Conservation (phyloP, 92 coral and sea anemone species). For the Palythoa grandiflora region DNA sequence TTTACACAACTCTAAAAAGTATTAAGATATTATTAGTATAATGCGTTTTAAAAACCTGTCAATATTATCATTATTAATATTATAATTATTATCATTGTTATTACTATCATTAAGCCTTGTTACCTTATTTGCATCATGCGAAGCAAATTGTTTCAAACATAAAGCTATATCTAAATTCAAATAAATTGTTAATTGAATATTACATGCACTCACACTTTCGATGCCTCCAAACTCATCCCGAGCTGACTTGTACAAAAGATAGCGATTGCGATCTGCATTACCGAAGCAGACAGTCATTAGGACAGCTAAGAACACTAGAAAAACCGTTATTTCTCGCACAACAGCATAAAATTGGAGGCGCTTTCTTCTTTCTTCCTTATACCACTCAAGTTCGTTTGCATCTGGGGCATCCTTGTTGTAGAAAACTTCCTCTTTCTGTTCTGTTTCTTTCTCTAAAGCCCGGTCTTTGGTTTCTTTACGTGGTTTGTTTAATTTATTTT, state of each 20-base stretch:
- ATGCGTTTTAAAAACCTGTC: too few species aligned
- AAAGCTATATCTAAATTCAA: background rate
- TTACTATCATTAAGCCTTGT: too few species aligned
- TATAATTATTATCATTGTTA: too few species aligned
- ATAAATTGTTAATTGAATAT: background rate
- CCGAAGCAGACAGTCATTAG: slow-evolving; percentile 30
- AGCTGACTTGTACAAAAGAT: slow-evolving; percentile 27
- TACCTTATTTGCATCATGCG: too few species aligned
- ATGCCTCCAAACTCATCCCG: slow-evolving; percentile 24
- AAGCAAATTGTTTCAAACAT: too few species aligned
- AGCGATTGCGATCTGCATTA: slow-evolving; percentile 26
- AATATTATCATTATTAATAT: too few species aligned
- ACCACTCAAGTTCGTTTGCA: slow-evolving; percentile 19
- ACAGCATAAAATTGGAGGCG: slow-evolving; percentile 38
- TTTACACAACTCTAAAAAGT: too few species aligned
- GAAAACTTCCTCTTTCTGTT: background rate
- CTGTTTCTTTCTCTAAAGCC: slow-evolving; percentile 6
- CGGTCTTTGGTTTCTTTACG: background rate
- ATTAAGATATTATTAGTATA: too few species aligned
- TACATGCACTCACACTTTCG: slow-evolving; percentile 22
- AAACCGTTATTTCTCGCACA: slow-evolving; percentile 11
- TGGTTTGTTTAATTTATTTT: background rate
- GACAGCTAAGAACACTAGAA: slow-evolving; percentile 29
- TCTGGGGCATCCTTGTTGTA: slow-evolving; percentile 32
- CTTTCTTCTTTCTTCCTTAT: slow-evolving; percentile 40